Evolutionary conservation across 1,140 invertebrate species (phyloP).

Genomic region (Psilanteris sp.): DNA sequence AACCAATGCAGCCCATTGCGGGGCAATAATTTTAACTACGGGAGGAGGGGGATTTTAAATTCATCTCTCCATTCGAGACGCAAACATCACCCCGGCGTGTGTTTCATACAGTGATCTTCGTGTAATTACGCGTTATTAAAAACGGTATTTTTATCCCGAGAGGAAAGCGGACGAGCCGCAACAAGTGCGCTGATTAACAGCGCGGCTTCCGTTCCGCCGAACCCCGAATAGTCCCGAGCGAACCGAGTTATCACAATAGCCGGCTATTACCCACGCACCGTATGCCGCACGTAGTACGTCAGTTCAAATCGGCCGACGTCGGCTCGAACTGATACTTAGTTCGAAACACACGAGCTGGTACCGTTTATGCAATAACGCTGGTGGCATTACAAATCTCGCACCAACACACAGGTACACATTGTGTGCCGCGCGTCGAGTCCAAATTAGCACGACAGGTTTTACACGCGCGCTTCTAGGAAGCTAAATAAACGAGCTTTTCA

Average conservation of each 20-base stretch:
- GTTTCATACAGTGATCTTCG: too few species aligned
- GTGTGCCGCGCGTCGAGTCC: not conserved
- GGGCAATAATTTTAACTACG: too few species aligned
- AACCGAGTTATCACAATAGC: conserved; percentile 57
- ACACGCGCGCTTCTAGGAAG: conserved; percentile 7
- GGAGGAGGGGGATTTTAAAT: too few species aligned
- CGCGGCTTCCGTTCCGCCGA: conserved; percentile 30
- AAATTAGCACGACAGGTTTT: conserved; percentile 13
- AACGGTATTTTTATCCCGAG: not conserved
- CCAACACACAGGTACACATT: conserved; percentile 29
- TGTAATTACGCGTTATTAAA: too few species aligned
- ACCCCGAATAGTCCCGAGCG: conserved; percentile 42
- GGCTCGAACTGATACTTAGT: conserved; percentile 38
- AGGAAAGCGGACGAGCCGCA: conserved; percentile 26
- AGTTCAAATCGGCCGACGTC: conserved; percentile 24
- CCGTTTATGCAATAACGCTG: conserved; percentile 50
- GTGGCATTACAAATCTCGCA: conserved; percentile 25
- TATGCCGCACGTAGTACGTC: conserved; percentile 23
- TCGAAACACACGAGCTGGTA: conserved; percentile 35
- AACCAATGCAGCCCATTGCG: too few species aligned
- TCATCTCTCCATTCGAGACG: too few species aligned
- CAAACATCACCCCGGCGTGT: too few species aligned
- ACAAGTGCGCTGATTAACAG: conserved; percentile 50
- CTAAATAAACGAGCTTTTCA: conserved; percentile 22
- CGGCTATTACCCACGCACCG: conserved; percentile 42